Percentiles rank a stretch among this genome's conserved stretches.
Conservation (phyloP, 1,140 invertebrate species). For the Zaprionus ghesquierei region DNA sequence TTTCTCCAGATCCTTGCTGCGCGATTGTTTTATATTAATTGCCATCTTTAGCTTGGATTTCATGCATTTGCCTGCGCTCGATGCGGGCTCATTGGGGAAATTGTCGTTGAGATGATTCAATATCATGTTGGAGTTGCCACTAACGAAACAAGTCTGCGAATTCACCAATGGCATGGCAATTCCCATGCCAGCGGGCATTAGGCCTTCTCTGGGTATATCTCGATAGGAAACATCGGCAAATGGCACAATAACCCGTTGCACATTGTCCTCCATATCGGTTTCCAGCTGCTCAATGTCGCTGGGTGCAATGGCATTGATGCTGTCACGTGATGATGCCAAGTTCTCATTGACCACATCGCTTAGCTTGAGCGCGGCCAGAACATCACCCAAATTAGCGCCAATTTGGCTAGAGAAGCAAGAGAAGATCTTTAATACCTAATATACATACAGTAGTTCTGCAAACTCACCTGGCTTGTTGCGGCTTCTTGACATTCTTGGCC, state of each 20-base stretch:
- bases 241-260: conserved; percentile 66
- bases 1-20: conserved; percentile 79
- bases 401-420: conserved; percentile 9
- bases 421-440: neutral
- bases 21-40: conserved; percentile 45
- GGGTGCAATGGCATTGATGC: conserved; percentile 77
- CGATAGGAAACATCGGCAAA: conserved; percentile 64
- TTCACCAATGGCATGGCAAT: conserved; percentile 51
- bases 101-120: conserved; percentile 85
- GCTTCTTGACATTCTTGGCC: conserved; percentile 25
- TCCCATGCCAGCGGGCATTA: neutral
- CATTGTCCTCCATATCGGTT: conserved; percentile 85
- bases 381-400: conserved; percentile 40
- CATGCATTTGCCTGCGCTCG: neutral
- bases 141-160: conserved; percentile 77
- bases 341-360: conserved; percentile 52
- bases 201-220: neutral
- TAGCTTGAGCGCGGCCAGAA: conserved; percentile 45
- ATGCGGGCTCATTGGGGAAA: conserved; percentile 71
- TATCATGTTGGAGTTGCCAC: conserved; percentile 84
- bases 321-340: conserved; percentile 71
- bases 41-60: conserved; percentile 27
- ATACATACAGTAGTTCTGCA: no score
- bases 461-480: conserved; percentile 16
- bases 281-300: conserved; percentile 84